These are phyloP conservation scores for Cerceris ruficornis DNA, from an alignment of 2,888 invertebrate species.

Conservation along the genomic window DNA sequence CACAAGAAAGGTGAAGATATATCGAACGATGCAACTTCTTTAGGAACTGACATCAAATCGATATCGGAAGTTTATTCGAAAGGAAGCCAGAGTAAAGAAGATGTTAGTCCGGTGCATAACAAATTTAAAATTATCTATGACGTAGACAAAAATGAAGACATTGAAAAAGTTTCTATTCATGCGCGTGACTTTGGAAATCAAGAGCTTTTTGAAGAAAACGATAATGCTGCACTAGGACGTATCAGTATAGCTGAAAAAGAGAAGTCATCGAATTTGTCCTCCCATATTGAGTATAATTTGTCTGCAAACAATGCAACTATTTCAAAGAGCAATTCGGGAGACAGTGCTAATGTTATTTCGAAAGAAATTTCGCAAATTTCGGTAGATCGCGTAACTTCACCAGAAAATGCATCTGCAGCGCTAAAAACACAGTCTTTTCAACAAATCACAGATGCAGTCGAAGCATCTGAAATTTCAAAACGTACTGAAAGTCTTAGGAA, in stretches of 20 bases:
- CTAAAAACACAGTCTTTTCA: conserved; percentile 16
- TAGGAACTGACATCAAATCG: conserved; percentile 65
- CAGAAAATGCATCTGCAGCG: conserved; percentile 17
- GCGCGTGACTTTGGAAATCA: conserved; percentile 2
- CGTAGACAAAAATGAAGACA: conserved; percentile 6
- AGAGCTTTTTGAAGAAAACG: conserved; percentile 4
- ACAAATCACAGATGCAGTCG: not conserved
- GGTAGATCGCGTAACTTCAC: conserved; percentile 4
- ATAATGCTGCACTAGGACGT: not conserved
- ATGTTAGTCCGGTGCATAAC: conserved; percentile 19
- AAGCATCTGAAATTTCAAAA: conserved; percentile 1
- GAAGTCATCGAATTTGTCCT: not conserved
- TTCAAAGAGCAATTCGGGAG: not conserved
- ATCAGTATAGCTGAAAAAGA: not conserved
- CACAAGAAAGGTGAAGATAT: conserved; percentile 63
- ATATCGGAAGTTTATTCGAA: conserved; percentile 70
- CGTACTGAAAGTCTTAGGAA: conserved; percentile 3
- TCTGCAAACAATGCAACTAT: not conserved
- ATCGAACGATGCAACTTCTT: conserved; percentile 64
- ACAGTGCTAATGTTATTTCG: not conserved
- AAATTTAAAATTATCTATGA: conserved; percentile 12
- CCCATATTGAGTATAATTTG: too few relatives aligned
- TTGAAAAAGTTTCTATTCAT: conserved; percentile 6
- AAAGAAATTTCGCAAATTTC: not conserved
- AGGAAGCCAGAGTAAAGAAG: conserved; percentile 27